Evolutionary conservation across 2,797 vertebrate species (phyloP).

Genomic region (Echiichthys vipera): DNA sequence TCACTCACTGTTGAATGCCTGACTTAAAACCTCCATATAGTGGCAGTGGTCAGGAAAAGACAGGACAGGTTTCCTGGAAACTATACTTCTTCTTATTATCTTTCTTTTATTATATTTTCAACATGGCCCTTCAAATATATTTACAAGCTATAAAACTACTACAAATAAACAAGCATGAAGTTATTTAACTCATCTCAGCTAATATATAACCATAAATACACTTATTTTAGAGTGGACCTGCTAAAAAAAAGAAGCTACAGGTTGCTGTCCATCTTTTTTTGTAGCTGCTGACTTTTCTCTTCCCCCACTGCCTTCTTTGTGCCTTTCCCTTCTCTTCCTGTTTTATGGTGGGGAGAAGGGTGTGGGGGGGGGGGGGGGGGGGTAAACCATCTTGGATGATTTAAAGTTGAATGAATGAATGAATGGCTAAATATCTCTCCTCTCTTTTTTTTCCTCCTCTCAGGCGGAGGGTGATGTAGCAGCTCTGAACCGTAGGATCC

Average conservation of each 20-base stretch:
- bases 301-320: not conserved
- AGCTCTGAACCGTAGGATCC: constrained; percentile 95
- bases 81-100: not conserved
- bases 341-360: constrained; percentile 1
- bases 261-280: not conserved
- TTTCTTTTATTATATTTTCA: not conserved
- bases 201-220: not conserved
- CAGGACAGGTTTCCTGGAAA: not conserved
- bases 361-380: not conserved
- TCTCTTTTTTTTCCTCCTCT: not conserved
- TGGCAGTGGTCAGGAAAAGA: not conserved
- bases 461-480: constrained; percentile 98
- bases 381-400: constrained; percentile 7
- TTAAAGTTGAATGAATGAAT: constrained; percentile 47
- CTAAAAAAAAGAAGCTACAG: not conserved
- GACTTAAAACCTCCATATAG: not conserved
- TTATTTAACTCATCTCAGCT: not conserved
- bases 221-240: not conserved
- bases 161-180: not conserved
- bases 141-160: not conserved
- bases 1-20: no score
- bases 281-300: not conserved
- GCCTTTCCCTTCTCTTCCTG: constrained; percentile 14
- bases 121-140: no score
- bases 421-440: constrained; percentile 31